Base-by-base conservation (phyloP, 2,113 vertebrate species). In the Siniperca knerii region DNA sequence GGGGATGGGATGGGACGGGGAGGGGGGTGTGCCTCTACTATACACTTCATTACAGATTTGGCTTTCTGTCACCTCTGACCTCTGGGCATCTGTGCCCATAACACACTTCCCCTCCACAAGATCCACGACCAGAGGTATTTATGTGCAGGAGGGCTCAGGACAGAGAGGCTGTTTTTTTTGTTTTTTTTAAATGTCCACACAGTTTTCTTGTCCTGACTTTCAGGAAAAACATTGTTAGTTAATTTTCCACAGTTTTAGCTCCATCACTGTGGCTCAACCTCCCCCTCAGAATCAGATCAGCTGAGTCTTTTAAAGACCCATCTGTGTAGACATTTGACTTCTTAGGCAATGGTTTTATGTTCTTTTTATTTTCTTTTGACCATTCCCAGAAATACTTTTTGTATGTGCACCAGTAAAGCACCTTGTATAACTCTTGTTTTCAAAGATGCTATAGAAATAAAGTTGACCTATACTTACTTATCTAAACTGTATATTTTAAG, bases 21-120 rank as follows among this genome's bases (percentile, higher is more conserved):
- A 23, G n/a, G 81, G 79, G n/a, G 50, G 68, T 46, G 78, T 25
- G 70, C 78, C 66, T 78, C 60, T 16, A 67, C 25, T 40, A 72
- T 66, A 72, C 78, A 85, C 82, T 88, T 91, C 88, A 91, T 83
- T 89, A 85, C 78, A 58, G 54, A 80, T 70, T 85, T 37, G 0
- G 48, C 85, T 79, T 87, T 83, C 90, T 62, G 69, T 83, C 79
- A 91, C 88, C 92, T 91, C 64, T 80, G 83, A 89, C 91, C 87
- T 76, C 15, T 29, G 48, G 44, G 8, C 65, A 77, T 87, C 75
- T 86, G 82, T 86, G 76, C 89, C 85, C 83, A 44, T 73, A 79
- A 71, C 90, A 83, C 40, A 81, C 68, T 85, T 84, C 77, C 77
- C 75, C 75, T 62, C 37, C 64, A 65, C 23, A 54, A 62, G 65